Conservation (phyloP, 2,888 invertebrate genomes). For the Tetrapedia diversipes region DNA sequence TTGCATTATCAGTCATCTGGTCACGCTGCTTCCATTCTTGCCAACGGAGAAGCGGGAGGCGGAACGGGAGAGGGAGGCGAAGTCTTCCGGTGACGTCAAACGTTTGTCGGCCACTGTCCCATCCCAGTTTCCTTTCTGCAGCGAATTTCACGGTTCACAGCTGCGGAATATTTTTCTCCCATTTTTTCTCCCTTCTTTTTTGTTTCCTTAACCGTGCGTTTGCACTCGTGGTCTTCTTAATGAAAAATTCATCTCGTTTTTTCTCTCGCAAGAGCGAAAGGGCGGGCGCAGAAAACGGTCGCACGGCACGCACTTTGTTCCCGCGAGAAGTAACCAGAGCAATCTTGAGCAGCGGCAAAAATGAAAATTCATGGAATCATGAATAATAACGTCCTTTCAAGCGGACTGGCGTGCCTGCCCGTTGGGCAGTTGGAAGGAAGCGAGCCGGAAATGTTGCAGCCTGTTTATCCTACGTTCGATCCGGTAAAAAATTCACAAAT, state of each 20-base stretch:
- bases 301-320: neutral
- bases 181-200: neutral
- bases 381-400: slow-evolving; percentile 75
- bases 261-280: too few relatives aligned
- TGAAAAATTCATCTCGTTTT: slow-evolving; percentile 40
- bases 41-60: neutral
- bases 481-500: slow-evolving; percentile 21
- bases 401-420: neutral
- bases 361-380: slow-evolving; percentile 81
- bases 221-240: slow-evolving; percentile 27
- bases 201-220: neutral
- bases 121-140: neutral
- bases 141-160: slow-evolving; percentile 40
- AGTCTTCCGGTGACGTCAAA: slow-evolving; percentile 42
- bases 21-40: slow-evolving; percentile 1
- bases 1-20: slow-evolving; percentile 28
- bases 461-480: neutral
- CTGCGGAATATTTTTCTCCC: slow-evolving; percentile 2
- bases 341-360: slow-evolving; percentile 65
- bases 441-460: neutral
- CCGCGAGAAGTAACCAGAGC: slow-evolving; percentile 70
- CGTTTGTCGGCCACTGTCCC: slow-evolving; percentile 23
- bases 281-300: too few relatives aligned
- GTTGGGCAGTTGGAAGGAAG: neutral
- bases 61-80: neutral